Base-by-base conservation (phyloP, 2,888 invertebrate genomes). In the Hemithea aestivaria region DNA sequence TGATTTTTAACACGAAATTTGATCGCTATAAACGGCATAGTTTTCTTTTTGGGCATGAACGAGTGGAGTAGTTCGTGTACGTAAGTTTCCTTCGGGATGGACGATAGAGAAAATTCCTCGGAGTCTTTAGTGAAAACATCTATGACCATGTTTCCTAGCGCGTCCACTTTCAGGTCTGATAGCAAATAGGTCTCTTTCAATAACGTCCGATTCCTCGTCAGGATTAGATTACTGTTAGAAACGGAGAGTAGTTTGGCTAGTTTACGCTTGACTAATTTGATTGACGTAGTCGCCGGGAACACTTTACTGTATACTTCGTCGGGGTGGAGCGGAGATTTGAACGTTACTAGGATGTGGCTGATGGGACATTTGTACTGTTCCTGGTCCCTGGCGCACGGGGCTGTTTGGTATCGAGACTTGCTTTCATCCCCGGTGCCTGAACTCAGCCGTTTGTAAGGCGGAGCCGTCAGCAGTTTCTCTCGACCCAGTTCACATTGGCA, bases 401-500 rank as follows among this genome's bases (percentile, higher is more conserved):
- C 87, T 2, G 84, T 84, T 12, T 59, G 65, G 45, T 68, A 64
- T 23, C 84, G 66, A 1, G 71, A 65, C 39, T 66, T 69, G 12
- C 45, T 48, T 12, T 75, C 77, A 21, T 76, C 75, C 1, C 56
- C 65, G 10, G 53, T 45, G 1, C 66, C 46, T 6, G 59, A 55
- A 4, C 53, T 41, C n/a, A 58, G 33, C 3, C 63, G 66, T 45
- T 67, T 73, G 52, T 78, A 76, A 21, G 82, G 75, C 26, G 87
- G 85, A 20, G 87, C 87, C 11, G 84, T 82, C 1, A 84, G 66
- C 39, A 87, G 46, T 52, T 84, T 85, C 44, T 87, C 83, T 41
- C 82, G 78, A 40, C 87, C 87, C 47, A 87, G 47, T 50, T 82
- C 83, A 43, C 87, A 87, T 46, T 87, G 87, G 48, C 84, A 84